Evolutionary conservation across 2,113 vertebrate genomes (phyloP).

Genomic region (human (Homo sapiens)): GRCh38 chr2:141252501-141253000

Average conservation of each 20-base stretch:
- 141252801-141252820: background rate
- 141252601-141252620: background rate
- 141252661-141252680: conserved; percentile 13
- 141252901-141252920: background rate
- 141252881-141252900: background rate
- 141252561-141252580: background rate
- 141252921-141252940: background rate
- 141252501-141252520: background rate
- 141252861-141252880: background rate
- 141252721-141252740: background rate
- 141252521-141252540: background rate
- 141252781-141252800: background rate
- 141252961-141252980: background rate
- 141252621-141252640: conserved; percentile 16
- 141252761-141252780: background rate
- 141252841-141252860: background rate
- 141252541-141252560: background rate
- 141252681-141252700: background rate
- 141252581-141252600: conserved; percentile 15
- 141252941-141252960: background rate
- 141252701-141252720: background rate
- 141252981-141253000: background rate
- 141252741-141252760: background rate
- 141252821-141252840: background rate
- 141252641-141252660: background rate